phyloP scores from a whole-genome alignment of 1,140 invertebrate species.

The Nasonia giraulti region DNA sequence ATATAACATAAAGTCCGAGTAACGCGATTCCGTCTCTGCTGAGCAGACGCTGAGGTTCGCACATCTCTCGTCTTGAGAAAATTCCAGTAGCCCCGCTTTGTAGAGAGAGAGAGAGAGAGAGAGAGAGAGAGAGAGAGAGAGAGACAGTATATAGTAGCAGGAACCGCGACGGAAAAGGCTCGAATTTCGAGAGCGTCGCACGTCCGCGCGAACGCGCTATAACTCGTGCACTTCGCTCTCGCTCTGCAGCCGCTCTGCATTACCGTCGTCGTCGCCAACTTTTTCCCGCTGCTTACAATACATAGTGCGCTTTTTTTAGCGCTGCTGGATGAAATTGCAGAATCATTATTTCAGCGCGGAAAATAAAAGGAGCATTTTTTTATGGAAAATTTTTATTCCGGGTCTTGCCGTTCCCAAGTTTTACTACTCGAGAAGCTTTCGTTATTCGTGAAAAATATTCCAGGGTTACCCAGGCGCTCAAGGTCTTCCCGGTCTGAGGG shows the following conservation, averaged over 20 bases:
- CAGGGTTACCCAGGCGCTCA: conserved; percentile 69
- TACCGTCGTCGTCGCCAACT: not conserved
- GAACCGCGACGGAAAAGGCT: conserved; percentile 8
- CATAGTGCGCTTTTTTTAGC: not conserved
- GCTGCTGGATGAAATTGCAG: too few relatives aligned
- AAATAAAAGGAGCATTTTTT: too few relatives aligned
- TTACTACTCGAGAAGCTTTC: too few relatives aligned
- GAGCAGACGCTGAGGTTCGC: conserved; percentile 2
- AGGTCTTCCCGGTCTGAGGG: conserved; percentile 77
- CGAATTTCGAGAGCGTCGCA: conserved; percentile 37
- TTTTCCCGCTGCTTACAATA: not conserved
- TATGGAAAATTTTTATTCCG: too few relatives aligned
- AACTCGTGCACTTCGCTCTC: not conserved
- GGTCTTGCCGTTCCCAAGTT: too few relatives aligned
- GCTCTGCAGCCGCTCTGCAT: not conserved
- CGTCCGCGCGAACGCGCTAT: not conserved
- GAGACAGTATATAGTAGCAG: not conserved
- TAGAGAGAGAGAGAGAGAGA: not conserved
- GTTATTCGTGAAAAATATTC: too few relatives aligned
- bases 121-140: not conserved
- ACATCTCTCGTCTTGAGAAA: conserved; percentile 45
- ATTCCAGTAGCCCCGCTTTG: conserved; percentile 2
- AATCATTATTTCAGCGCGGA: too few relatives aligned
- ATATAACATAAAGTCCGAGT: not conserved
- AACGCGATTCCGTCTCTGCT: conserved; percentile 28